A percentile compares a stretch with the other conserved stretches of the same genome.
Evolutionary conservation across 2,113 vertebrate species (phyloP).

Genomic region (Nycticorax nycticorax): DNA sequence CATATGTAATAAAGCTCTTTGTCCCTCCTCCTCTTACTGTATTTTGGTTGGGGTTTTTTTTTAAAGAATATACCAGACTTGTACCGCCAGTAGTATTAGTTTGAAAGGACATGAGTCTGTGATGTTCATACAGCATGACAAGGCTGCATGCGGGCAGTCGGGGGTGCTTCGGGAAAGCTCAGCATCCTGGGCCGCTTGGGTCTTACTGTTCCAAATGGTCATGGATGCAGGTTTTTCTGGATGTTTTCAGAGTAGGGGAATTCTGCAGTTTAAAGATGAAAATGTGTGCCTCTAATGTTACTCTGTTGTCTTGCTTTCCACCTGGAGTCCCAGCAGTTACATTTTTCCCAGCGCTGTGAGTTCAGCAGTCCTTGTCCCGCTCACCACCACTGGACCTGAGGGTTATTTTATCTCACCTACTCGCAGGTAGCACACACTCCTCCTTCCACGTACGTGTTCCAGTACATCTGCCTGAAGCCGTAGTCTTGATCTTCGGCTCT

Average conservation of each 20-base stretch:
- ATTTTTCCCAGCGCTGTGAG: not conserved
- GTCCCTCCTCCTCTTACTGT: not conserved
- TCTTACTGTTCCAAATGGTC: not conserved
- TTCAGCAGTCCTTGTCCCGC: not conserved
- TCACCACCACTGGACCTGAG: not conserved
- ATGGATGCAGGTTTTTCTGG: not conserved
- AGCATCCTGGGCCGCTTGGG: rapidly evolving
- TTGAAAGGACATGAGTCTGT: not conserved
- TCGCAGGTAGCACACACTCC: not conserved
- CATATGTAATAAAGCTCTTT: not conserved
- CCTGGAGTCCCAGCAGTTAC: not conserved
- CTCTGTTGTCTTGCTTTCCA: not conserved
- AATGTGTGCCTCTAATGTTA: not conserved
- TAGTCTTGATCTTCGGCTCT: not conserved
- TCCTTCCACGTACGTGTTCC: rapidly evolving
- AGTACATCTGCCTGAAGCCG: not conserved
- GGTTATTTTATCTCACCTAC: not conserved
- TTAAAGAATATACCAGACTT: not conserved
- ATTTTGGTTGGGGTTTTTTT: not conserved
- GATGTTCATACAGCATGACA: not conserved
- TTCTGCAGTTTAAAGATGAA: not conserved
- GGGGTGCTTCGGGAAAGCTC: not conserved
- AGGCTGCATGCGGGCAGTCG: not conserved
- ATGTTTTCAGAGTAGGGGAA: not conserved
- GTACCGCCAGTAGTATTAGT: not conserved